These are phyloP conservation scores for Platycheirus albimanus DNA, from an alignment of 2,888 invertebrate species.

Conservation along the genomic window DNA sequence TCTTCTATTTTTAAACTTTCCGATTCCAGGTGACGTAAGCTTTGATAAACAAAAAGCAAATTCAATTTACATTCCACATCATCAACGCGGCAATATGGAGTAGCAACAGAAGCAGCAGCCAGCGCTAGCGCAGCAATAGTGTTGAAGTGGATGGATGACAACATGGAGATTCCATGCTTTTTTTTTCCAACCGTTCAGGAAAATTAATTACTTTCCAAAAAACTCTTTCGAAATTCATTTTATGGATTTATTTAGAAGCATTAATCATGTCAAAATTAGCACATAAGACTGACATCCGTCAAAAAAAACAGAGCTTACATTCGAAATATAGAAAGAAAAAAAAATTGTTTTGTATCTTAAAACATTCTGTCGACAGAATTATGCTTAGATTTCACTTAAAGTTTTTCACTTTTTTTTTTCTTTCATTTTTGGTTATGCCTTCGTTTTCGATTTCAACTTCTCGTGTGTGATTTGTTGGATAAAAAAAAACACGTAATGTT, in stretches of 20 bases:
- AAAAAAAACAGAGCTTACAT: slow-evolving; percentile 28
- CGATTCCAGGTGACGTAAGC: slow-evolving; percentile 50
- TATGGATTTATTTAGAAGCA: no score
- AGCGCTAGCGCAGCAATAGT: background rate
- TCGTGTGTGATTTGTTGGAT: slow-evolving; percentile 26
- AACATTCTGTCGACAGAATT: slow-evolving; percentile 71
- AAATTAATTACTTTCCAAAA: slow-evolving; percentile 35
- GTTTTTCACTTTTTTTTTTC: slow-evolving; percentile 2
- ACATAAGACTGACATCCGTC: slow-evolving; percentile 54
- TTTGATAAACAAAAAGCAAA: slow-evolving; percentile 18
- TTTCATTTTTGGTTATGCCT: background rate
- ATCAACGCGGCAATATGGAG: slow-evolving; percentile 5
- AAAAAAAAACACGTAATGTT: slow-evolving; percentile 39
- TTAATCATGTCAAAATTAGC: slow-evolving; percentile 39
- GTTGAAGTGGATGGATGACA: slow-evolving; percentile 25
- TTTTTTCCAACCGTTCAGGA: no score
- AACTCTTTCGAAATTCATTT: background rate
- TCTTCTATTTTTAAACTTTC: slow-evolving; percentile 47
- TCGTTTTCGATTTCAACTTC: slow-evolving; percentile 4
- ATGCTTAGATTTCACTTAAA: slow-evolving; percentile 65
- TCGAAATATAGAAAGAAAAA: slow-evolving; percentile 2
- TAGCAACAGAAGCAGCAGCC: no score
- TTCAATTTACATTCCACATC: slow-evolving; percentile 19
- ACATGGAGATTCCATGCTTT: slow-evolving; percentile 11
- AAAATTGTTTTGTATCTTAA: slow-evolving; percentile 22